phyloP scores from a whole-genome alignment of 2,113 vertebrate genomes.

The Mellivora capensis region DNA sequence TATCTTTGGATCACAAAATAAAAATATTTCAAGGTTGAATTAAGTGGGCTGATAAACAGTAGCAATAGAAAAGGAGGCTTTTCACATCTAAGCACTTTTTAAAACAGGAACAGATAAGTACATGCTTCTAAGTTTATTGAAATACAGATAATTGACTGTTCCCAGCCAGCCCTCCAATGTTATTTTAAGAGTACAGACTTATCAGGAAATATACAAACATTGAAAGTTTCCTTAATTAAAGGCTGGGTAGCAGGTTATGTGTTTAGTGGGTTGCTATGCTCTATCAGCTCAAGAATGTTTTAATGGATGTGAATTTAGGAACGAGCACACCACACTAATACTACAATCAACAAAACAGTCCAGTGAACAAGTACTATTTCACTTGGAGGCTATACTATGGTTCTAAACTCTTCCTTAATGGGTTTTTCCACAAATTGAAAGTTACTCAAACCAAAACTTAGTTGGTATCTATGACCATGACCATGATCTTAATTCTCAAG shows the following conservation, averaged over 20 bases:
- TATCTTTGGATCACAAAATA: constrained; percentile 10
- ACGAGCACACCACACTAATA: background rate
- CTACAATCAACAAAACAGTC: background rate
- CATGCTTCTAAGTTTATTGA: constrained; percentile 40
- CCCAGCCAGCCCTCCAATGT: background rate
- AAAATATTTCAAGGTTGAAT: constrained; percentile 31
- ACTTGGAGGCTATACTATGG: background rate
- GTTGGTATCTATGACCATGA: background rate
- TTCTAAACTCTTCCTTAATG: constrained; percentile 34
- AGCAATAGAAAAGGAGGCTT: constrained; percentile 6
- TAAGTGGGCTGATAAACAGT: background rate
- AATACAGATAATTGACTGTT: constrained; percentile 26
- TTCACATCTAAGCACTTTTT: constrained; percentile 38
- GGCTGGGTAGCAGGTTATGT: background rate
- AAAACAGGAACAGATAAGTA: constrained; percentile 45
- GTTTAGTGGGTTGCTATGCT: background rate
- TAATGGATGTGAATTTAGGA: background rate
- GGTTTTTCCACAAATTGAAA: constrained; percentile 8
- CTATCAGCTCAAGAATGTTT: background rate
- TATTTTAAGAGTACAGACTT: constrained; percentile 35
- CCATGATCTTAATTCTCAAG: constrained; percentile 41
- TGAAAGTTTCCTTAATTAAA: constrained; percentile 38
- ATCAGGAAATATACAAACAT: background rate
- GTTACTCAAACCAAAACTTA: constrained; percentile 28
- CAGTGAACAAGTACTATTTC: background rate